Base-by-base conservation (phyloP, 2,113 vertebrate species). In the Capreolus pygargus region DNA sequence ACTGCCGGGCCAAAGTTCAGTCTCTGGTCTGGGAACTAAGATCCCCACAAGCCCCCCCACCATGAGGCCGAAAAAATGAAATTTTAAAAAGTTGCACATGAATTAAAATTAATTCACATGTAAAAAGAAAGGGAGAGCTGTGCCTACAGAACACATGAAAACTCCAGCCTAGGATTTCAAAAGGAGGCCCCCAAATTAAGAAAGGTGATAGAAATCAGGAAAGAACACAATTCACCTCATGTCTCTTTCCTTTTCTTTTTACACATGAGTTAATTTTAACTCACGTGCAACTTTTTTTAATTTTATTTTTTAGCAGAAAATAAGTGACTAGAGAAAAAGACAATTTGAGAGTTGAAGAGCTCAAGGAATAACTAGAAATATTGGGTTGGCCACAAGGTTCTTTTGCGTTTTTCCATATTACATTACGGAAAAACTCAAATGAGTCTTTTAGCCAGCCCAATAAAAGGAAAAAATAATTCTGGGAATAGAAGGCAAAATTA, bases 311-410 rank as follows among this genome's bases (percentile, higher is more conserved):
- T 23, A 70, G n/a, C 5, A 36, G 82, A 36, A 47, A 57, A 79
- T 21, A 12, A 36, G 7, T 6, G 47, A 60, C 3, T 45, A 19
- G 82, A 30, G 57, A 58, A 13, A 33, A 79, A 27, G 16, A 15
- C 23, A 21, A 2, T 3, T 27, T 16, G 67, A 1, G 8, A 10
- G 15, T 21, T 10, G 64, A 57, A 39, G 21, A 5, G 11, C 1
- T 28, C 14, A 5, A 23, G 13, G 82, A 19, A 57, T 36, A 36
- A 13, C 30, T 39, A 6, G 47, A 81, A 70, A 70, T 70, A 6
- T 3, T 39, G n/a, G n/a, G 19, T 5, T 39, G 67, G 67, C 19
- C 67, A 39, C n/a, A 39, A 70, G 67, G 2, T 39, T 39, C n/a
- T 13, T 3, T 39, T 0, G 5, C 5, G 5, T 23, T 39, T 70